Percentiles rank a stretch among this genome's conserved stretches.
phyloP scores from a whole-genome alignment of 2,797 vertebrate genomes.

The Arrhamphus sclerolepis region DNA sequence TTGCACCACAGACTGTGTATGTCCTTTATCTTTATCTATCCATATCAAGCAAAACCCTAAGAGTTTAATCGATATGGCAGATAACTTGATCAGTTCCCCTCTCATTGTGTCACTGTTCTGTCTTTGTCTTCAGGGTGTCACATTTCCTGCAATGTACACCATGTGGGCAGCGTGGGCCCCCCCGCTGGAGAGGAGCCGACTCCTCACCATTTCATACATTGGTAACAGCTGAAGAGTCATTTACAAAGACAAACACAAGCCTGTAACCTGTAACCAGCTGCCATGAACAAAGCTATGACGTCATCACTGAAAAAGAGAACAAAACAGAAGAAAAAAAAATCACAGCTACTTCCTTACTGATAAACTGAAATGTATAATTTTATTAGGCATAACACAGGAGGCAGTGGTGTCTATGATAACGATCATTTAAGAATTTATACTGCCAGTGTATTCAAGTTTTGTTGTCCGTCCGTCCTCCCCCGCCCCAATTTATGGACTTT shows the following conservation, averaged over 20 bases:
- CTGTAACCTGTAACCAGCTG: neutral
- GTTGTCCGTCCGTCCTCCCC: no score
- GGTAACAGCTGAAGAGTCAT: conserved; percentile 71
- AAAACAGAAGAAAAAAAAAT: neutral
- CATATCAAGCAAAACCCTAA: no score
- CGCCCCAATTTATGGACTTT: no score
- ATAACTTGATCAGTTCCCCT: neutral
- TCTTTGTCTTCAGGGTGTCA: conserved; percentile 87
- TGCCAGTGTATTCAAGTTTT: no score
- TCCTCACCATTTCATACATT: conserved; percentile 94
- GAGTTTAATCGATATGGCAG: no score
- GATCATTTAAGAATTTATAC: neutral
- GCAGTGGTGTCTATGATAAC: neutral
- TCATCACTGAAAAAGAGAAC: no score
- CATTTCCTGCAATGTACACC: conserved; percentile 96
- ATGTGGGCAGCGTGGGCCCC: conserved; percentile 99
- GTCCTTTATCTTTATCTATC: no score
- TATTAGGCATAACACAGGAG: conserved; percentile 1
- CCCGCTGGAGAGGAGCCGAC: conserved; percentile 93
- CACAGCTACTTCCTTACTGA: neutral
- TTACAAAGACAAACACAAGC: neutral
- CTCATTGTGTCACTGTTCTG: conserved; percentile 1
- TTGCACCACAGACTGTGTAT: no score
- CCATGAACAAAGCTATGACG: no score
- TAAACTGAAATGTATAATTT: conserved; percentile 1